Evolutionary conservation across 1,140 invertebrate genomes (phyloP), one percentile per base, ranked within the genome.

Genomic region (Scaptomyza montana): DNA sequence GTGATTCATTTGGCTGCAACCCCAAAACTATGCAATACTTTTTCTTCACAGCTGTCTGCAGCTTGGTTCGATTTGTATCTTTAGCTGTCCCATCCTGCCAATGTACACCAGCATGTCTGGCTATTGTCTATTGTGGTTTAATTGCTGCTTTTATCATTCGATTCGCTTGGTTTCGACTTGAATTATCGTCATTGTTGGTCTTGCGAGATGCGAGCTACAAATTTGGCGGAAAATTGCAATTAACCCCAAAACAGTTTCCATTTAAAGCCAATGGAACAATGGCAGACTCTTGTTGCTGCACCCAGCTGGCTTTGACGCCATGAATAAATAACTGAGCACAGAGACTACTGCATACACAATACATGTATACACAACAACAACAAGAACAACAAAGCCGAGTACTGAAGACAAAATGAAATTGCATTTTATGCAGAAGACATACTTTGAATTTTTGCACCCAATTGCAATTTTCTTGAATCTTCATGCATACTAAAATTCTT

Each of bases 191-290:
- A 33, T 60, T 39, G 49, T 30, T 60, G 16, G 30, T 10, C 28
- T 19, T 49, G 28, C 21, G 30, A 47, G 36, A 5, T n/a, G 50
- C 33, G 41, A 54, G 36, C 43, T 19, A 36, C 12, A 59, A 78
- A 66, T 39, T 43, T 64, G 70, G 63, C 50, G 70, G 60, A 57
- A 71, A 82, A 78, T 72, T 84, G 74, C 74, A 78, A 70, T 82
- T 78, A 81, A 77, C 33, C 36, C 33, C 12, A n/a, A 39, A 62
- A n/a, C 55, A 60, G 53, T 56, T 46, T 9, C 55, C 39, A 16
- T 7, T 28, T n/a, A 45, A 43, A 28, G 21, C 6, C 30, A 33
- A 25, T 9, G 10, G 9, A 25, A 41, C 41, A 57, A 16, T 45
- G 30, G 19, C n/a, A 1, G n/a, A 16, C 13, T 41, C 16, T 10